Base-by-base conservation (phyloP, 2,888 invertebrate species). In the Agonopterix subpropinquella region DNA sequence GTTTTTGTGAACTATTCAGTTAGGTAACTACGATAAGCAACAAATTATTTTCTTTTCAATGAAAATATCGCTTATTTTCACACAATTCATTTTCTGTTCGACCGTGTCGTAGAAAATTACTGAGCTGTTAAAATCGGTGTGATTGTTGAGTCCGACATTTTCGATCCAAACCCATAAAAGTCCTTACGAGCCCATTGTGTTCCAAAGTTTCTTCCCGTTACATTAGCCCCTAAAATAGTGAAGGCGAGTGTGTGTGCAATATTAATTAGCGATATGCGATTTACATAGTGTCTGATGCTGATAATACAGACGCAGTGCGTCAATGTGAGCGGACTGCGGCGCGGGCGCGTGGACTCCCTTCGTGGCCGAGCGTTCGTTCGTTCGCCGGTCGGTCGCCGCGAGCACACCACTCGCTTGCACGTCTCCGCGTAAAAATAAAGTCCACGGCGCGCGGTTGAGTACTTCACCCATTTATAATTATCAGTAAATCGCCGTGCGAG, bases 381-480 rank as follows among this genome's bases (percentile, higher is more conserved):
- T 28, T 28, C 28, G 71, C 58, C 65, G 64, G 67, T 59, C 67
- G 53, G 53, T 45, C 55, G 63, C 62, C 79, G 79, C 74, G 79
- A 75, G 78, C 82, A 79, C 82, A 73, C 70, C 77, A 75, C 78
- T 79, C 81, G 81, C 72, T 72, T 77, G 75, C 80, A 74, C 80
- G 86, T 80, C 85, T 81, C 84, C 80, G 87, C 80, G 76, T 87
- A 87, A 87, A 88, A 88, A 88, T 88, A 88, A 87, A 86, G 84
- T 86, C 85, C 65, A 79, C 77, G 72, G 78, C 74, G 75, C 80
- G 75, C 80, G 80, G 80, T 76, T 77, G 84, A 78, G 85, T 75
- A 88, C 86, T 86, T 84, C 80, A 77, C 82, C 77, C 75, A 83
- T 86, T 85, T 87, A 86, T 83, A 87, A 88, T 88, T 87, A 88